Base-by-base conservation (phyloP, 2,888 invertebrate genomes). In the Apotomis turbidana region DNA sequence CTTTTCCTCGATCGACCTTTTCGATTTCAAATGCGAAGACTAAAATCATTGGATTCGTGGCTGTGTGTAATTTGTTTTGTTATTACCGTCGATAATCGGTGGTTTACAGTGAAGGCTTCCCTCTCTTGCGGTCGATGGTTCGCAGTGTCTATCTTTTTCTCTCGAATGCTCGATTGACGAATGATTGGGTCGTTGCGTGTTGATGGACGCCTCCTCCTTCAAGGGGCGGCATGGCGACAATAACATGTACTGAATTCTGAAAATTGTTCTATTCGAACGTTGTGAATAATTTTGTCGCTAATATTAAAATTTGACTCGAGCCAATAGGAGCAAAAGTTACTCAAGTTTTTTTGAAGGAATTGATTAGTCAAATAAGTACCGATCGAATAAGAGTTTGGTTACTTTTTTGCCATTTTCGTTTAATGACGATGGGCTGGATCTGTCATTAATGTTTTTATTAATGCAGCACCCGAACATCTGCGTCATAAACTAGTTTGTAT, bases 161-260 rank as follows among this genome's bases (percentile, higher is more conserved):
- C 80, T 79, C 86, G 72, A 77, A 78, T 78, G 80, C 84, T 87
- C 83, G 85, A 91, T 89, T 90, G 88, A 91, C 88, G 90, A 89
- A 90, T 90, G 90, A 90, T 90, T 88, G 90, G 89, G 85, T 84
- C 81, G 83, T 80, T 83, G 80, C 83, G 85, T 85, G 84, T 87
- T 83, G 88, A 89, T 87, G 85, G 83, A 80, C 80, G 82, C 82
- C 85, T 81, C 75, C 74, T 73, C 85, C 87, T 78, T 76, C 71
- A 80, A 75, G 80, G 80, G 81, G 83, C 79, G 83, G 82, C 77
- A 80, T 79, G 79, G 77, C 62, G 68, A 70, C 73, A 72, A 78
- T 79, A 77, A 69, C 75, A 78, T 36, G 36, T 54, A 51, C 54
- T 54, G 38, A 70, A 54, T 66, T 70, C 70, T 64, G 49, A 38